These are phyloP conservation scores for Capromys pilorides DNA, from an alignment of 2,797 vertebrate species.

Conservation along the genomic window DNA sequence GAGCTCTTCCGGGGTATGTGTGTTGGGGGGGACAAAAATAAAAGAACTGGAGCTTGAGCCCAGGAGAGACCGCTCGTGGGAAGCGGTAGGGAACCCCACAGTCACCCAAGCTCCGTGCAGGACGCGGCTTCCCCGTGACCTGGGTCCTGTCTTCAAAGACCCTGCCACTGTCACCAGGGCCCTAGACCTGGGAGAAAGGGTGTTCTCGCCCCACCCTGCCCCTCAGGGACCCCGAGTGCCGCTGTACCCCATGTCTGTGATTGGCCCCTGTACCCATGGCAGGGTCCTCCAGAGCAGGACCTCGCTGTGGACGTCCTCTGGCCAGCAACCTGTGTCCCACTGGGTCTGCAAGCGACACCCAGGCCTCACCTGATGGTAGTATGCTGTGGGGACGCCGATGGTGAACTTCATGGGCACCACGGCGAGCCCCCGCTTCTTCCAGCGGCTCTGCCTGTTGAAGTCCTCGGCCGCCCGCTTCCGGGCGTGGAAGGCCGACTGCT, in stretches of 20 bases:
- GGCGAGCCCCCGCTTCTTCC: conserved; percentile 92
- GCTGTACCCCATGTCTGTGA: background rate
- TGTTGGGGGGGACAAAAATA: background rate
- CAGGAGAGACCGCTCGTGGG: background rate
- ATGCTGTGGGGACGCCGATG: conserved; percentile 82
- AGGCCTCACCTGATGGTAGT: conserved; percentile 89
- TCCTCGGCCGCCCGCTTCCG: conserved; percentile 81
- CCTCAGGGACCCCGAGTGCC: background rate
- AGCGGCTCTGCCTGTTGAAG: conserved; percentile 91
- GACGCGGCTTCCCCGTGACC: background rate
- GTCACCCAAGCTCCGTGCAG: background rate
- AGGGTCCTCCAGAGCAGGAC: too few relatives aligned
- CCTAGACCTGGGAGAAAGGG: background rate
- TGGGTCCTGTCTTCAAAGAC: background rate
- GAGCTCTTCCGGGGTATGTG: background rate
- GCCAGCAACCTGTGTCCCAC: background rate
- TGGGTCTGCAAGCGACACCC: background rate
- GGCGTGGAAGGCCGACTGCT: conserved; percentile 83
- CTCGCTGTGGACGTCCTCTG: background rate
- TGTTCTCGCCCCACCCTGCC: background rate
- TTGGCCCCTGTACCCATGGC: too few relatives aligned
- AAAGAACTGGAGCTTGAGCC: background rate
- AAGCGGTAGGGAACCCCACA: background rate
- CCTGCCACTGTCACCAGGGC: background rate
- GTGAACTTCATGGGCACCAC: conserved; percentile 91